These are phyloP conservation scores for Drosophila ironensis DNA, from an alignment of 1,140 invertebrate species.

Conservation along the genomic window DNA sequence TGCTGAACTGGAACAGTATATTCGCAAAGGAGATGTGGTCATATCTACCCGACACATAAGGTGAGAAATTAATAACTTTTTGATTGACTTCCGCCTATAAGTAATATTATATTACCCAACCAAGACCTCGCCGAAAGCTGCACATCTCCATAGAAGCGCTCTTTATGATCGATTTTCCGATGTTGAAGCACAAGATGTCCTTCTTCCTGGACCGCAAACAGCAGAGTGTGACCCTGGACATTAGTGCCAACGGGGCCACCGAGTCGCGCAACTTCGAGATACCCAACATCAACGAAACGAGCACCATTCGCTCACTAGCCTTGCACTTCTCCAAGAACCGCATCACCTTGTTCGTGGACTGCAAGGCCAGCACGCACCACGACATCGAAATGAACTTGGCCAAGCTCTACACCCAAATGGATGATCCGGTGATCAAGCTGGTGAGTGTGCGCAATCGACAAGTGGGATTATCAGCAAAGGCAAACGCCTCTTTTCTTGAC, in stretches of 20 bases:
- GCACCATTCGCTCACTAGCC: conserved; percentile 76
- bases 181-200: conserved; percentile 85
- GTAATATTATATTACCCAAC: too few species aligned
- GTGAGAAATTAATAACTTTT: conserved; percentile 16
- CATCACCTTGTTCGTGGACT: conserved; percentile 76
- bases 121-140: conserved; percentile 83
- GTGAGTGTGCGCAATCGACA: conserved; percentile 37
- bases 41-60: conserved; percentile 85
- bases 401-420: conserved; percentile 80
- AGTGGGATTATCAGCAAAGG: background rate
- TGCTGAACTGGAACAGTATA: conserved; percentile 84
- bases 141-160: conserved; percentile 84
- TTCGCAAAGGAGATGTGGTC: conserved; percentile 84
- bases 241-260: conserved; percentile 74
- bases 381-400: conserved; percentile 77
- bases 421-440: conserved; percentile 80
- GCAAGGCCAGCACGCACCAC: conserved; percentile 73
- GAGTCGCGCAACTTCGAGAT: conserved; percentile 79
- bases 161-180: conserved; percentile 86
- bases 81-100: too few species aligned
- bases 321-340: conserved; percentile 76
- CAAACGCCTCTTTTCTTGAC: conserved; percentile 9
- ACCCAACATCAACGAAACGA: conserved; percentile 80
- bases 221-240: conserved; percentile 84
- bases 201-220: conserved; percentile 86